Evolutionary conservation across 2,888 invertebrate species (phyloP).

Genomic region (Spisula solida): DNA sequence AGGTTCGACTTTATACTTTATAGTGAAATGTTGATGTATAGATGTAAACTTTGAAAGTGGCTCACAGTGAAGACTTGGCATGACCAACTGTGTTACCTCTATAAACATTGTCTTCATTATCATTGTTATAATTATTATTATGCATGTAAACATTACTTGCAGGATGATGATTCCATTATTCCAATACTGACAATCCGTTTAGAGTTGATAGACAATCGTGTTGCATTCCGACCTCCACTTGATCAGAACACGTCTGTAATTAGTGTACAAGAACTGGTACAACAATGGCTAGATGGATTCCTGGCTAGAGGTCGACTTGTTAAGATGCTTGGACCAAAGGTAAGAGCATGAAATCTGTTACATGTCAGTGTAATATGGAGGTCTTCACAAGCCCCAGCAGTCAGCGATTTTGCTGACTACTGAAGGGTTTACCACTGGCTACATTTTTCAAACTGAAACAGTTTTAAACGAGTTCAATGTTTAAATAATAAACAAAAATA

Average conservation of each 20-base stretch:
- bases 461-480: too few species aligned
- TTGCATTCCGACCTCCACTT: constrained; percentile 86
- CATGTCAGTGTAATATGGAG: neutral
- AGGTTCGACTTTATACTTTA: neutral
- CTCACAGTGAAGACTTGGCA: neutral
- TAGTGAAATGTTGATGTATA: neutral
- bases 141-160: constrained; percentile 11
- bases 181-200: constrained; percentile 86
- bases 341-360: constrained; percentile 51
- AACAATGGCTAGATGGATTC: constrained; percentile 85
- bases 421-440: too few species aligned
- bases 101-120: neutral
- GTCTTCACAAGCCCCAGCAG: neutral
- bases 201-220: constrained; percentile 86
- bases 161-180: constrained; percentile 78
- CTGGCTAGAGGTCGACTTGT: constrained; percentile 85
- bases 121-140: neutral
- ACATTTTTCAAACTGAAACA: too few species aligned
- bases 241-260: constrained; percentile 85
- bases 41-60: too few species aligned
- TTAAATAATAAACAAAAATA: too few species aligned
- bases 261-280: constrained; percentile 86
- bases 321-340: constrained; percentile 85
- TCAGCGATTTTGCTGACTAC: too few species aligned
- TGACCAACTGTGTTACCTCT: neutral